Evolutionary conservation across 2,113 vertebrate genomes (phyloP), one percentile per base, ranked within the genome.

Genomic region (Merops nubicus): DNA sequence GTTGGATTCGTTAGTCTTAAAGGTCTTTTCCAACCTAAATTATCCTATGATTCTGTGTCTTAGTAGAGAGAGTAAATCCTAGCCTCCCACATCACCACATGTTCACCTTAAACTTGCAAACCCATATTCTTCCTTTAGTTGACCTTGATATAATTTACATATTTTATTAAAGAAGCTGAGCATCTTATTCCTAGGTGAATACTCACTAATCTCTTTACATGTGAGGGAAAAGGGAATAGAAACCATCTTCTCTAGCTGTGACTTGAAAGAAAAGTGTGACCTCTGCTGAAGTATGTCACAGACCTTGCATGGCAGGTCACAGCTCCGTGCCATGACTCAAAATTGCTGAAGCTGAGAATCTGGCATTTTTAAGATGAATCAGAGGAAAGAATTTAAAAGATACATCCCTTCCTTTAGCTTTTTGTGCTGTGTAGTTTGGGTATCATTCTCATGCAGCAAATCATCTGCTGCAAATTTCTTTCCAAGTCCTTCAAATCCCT

Each of bases 181-280:
- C 31, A 86, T 70, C 34, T 63, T 80, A 74, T 86, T 95, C 54
- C 68, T 74, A 47, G 31, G 10, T 86, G 88, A 92, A 21, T 77
- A 60, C 21, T 68, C 34, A 47, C 36, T 92, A 77, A 84, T 88
- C 45, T 93, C 54, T 92, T 86, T 57, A 53, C 53, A 50, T 53
- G 77, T 11, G 7, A 77, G 25, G 40, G 70, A 76, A 88, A 88
- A 15, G 6, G 8, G 17, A 92, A 50, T 14, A 84, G 54, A 90
- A 94, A 53, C 6, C 1, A 3, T 69, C n/a, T 92, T 78, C 21
- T 73, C 42, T 92, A 62, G 11, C 40, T 85, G 67, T 83, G 70
- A 93, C 56, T 72, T 57, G 50, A 86, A 94, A 88, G 82, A 89
- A 57, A 83, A 92, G 68, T 90, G 69, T 97, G 95, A 93, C 92